Conservation (phyloP, 2,113 vertebrate genomes). For the Paracanthobrama guichenoti region DNA sequence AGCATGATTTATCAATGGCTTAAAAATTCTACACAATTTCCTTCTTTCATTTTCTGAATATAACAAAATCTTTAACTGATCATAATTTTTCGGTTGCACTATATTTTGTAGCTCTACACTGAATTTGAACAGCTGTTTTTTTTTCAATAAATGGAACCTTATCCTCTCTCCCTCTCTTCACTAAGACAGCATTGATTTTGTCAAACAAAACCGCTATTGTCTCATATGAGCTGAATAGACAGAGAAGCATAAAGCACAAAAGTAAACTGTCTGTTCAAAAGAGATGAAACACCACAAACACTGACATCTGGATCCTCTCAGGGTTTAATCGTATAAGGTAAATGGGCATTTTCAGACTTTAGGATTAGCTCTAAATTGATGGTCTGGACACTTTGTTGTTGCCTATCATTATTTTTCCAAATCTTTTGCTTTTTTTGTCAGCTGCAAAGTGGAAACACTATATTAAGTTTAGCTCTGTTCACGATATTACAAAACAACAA, state of each 20-base stretch:
- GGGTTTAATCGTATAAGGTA: constrained; percentile 54
- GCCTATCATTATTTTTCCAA: constrained; percentile 44
- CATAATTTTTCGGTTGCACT: neutral
- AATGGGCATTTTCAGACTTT: constrained; percentile 57
- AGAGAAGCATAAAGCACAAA: constrained; percentile 44
- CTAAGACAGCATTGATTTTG: constrained; percentile 50
- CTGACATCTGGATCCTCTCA: constrained; percentile 49
- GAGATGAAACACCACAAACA: constrained; percentile 50
- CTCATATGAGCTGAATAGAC: constrained; percentile 42
- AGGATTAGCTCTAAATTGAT: constrained; percentile 58
- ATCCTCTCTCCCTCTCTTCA: constrained; percentile 26
- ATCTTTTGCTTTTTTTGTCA: constrained; percentile 36
- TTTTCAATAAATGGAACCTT: constrained; percentile 35
- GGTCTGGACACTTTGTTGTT: constrained; percentile 45
- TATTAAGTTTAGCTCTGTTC: constrained; percentile 19
- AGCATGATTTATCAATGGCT: neutral
- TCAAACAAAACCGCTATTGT: constrained; percentile 50
- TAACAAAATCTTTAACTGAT: neutral
- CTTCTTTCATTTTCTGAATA: neutral
- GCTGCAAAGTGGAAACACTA: constrained; percentile 10
- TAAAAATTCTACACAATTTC: neutral
- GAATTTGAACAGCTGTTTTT: constrained; percentile 46
- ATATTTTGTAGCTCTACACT: constrained; percentile 19
- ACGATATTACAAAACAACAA: constrained; percentile 14
- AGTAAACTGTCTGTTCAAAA: constrained; percentile 49